phyloP scores from a whole-genome alignment of 2,113 vertebrate genomes.

The Eurypyga helias region DNA sequence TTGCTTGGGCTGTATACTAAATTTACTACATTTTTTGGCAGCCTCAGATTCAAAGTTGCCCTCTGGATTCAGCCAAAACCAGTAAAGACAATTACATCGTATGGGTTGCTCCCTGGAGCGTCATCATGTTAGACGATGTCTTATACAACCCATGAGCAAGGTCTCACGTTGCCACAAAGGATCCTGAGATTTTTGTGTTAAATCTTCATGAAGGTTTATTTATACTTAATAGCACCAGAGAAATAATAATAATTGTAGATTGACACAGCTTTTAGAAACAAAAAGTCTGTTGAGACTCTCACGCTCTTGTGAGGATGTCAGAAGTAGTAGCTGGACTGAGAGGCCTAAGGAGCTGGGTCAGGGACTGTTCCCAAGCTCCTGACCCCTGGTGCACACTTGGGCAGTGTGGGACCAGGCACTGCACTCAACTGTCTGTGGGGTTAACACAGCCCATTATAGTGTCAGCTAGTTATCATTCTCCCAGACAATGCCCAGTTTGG shows the following conservation, averaged over 20 bases:
- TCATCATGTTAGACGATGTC: not conserved
- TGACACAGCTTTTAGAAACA: not conserved
- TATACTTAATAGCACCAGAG: not conserved
- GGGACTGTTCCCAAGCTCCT: not conserved
- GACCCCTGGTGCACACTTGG: accelerated
- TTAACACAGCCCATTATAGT: not conserved
- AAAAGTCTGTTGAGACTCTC: not conserved
- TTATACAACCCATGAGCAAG: not conserved
- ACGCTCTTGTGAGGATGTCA: not conserved
- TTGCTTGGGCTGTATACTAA: not conserved
- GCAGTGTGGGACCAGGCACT: not conserved
- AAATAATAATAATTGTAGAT: not conserved
- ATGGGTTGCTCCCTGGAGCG: not conserved
- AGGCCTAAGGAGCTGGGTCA: not conserved
- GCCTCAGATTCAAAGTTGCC: not conserved
- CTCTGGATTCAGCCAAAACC: not conserved
- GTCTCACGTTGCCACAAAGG: not conserved
- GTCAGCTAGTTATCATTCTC: not conserved
- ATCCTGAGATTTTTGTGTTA: not conserved
- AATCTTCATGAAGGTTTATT: not conserved
- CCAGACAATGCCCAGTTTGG: not conserved
- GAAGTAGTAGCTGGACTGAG: not conserved
- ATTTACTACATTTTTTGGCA: not conserved
- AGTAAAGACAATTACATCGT: not conserved
- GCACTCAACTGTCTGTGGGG: not conserved